Evolutionary conservation across 2,888 invertebrate species (phyloP).

Genomic region (Sphaerophoria taeniata): DNA sequence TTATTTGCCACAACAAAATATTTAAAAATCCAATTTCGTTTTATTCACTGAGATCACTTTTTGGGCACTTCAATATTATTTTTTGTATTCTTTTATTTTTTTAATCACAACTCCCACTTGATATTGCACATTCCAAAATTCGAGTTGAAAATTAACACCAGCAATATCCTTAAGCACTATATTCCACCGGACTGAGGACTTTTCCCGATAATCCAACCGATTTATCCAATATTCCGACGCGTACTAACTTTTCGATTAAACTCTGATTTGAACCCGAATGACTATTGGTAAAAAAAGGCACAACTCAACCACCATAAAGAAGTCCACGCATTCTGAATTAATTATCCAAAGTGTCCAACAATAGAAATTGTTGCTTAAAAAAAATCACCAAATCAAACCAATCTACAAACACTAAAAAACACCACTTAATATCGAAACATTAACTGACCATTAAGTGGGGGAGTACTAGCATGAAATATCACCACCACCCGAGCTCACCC

Average conservation of each 20-base stretch:
- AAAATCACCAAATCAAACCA: conserved; percentile 47
- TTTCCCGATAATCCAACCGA: conserved; percentile 70
- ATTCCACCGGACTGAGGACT: conserved; percentile 60
- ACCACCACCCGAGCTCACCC: conserved; percentile 41
- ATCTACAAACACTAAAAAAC: conserved; percentile 43
- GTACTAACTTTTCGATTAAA: conserved; percentile 66
- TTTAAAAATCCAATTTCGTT: no score
- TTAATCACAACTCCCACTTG: not conserved
- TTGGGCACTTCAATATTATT: not conserved
- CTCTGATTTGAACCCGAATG: conserved; percentile 44
- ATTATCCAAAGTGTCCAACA: conserved; percentile 79
- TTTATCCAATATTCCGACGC: conserved; percentile 72
- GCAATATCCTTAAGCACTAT: conserved; percentile 55
- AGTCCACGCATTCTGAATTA: conserved; percentile 79
- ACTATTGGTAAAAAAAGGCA: not conserved
- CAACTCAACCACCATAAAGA: conserved; percentile 55
- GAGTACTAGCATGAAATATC: conserved; percentile 19
- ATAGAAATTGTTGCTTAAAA: conserved; percentile 68
- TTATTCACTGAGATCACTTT: not conserved
- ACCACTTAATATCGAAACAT: conserved; percentile 76
- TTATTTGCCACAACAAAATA: no score
- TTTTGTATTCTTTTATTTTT: conserved; percentile 3
- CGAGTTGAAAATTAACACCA: conserved; percentile 20
- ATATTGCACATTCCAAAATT: not conserved
- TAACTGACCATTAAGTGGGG: conserved; percentile 76